Evolutionary conservation across 1,140 invertebrate genomes (phyloP).

Genomic region (Reticulitermes speratus): DNA sequence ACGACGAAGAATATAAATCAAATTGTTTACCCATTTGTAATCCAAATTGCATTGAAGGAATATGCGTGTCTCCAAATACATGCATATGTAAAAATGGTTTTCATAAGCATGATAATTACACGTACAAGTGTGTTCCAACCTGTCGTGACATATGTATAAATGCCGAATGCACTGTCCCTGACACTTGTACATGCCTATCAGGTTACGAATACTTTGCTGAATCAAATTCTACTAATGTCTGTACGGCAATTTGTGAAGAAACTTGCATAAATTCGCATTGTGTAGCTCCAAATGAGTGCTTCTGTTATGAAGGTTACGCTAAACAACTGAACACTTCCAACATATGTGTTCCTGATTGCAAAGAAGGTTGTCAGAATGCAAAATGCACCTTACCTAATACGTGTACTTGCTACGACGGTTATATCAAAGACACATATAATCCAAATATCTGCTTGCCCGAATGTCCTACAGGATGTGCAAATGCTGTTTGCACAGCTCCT

Average conservation of each 20-base stretch:
- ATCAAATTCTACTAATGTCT: not conserved
- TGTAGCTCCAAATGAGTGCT: not conserved
- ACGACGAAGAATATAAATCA: not conserved
- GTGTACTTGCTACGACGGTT: conserved; percentile 3
- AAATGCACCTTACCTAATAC: not conserved
- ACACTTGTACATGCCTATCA: not conserved
- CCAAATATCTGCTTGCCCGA: conserved; percentile 11
- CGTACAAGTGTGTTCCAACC: not conserved
- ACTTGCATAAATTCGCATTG: not conserved
- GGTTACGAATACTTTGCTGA: not conserved
- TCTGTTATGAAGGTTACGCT: not conserved
- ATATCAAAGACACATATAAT: not conserved
- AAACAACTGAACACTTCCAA: not conserved
- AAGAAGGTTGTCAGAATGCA: not conserved
- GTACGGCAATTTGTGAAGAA: not conserved
- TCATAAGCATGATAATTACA: not conserved
- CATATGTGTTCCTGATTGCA: not conserved
- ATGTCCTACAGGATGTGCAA: not conserved
- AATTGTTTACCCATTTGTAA: not conserved
- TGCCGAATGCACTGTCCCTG: not conserved
- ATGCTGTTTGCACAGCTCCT: conserved; percentile 20
- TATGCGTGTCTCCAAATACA: conserved; percentile 1
- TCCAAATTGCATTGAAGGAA: not conserved
- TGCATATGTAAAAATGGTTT: conserved; percentile 23
- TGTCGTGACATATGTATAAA: not conserved